Conservation (phyloP, 1,140 invertebrate species). For the Drosophila grimshawi region DNA sequence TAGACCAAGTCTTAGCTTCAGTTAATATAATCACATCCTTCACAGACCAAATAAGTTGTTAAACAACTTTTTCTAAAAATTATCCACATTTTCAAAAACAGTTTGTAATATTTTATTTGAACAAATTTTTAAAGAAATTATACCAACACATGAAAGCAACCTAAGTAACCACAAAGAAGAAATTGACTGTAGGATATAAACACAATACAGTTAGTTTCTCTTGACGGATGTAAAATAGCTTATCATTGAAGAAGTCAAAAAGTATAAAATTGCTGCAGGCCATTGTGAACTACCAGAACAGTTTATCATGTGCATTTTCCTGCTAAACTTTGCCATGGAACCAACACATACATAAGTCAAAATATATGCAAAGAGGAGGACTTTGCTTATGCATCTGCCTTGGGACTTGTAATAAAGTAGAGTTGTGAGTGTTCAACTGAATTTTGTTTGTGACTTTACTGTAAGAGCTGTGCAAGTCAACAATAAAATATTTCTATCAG, state of each 20-base stretch:
- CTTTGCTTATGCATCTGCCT: constrained; percentile 45
- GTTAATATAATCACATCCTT: too few relatives aligned
- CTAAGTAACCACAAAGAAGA: background rate
- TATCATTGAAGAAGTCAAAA: constrained; percentile 41
- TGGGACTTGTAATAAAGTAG: constrained; percentile 33
- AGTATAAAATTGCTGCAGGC: constrained; percentile 29
- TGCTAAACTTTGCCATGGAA: constrained; percentile 39
- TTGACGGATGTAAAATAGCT: constrained; percentile 27
- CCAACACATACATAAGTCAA: constrained; percentile 56
- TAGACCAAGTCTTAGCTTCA: too few relatives aligned
- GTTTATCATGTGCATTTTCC: constrained; percentile 49
- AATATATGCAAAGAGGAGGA: constrained; percentile 62
- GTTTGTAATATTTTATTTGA: background rate
- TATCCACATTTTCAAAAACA: background rate
- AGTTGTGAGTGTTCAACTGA: constrained; percentile 39
- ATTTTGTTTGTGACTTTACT: constrained; percentile 21
- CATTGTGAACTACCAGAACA: constrained; percentile 43
- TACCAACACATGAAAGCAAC: too few relatives aligned
- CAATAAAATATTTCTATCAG: constrained; percentile 32
- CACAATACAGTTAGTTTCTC: background rate
- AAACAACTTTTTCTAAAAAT: background rate
- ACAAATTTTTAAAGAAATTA: background rate
- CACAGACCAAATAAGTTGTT: background rate
- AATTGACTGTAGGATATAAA: background rate
- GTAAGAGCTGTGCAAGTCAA: constrained; percentile 11